Evolutionary conservation across 2,797 vertebrate species (phyloP).

Genomic region (Pseudochirops cupreus): DNA sequence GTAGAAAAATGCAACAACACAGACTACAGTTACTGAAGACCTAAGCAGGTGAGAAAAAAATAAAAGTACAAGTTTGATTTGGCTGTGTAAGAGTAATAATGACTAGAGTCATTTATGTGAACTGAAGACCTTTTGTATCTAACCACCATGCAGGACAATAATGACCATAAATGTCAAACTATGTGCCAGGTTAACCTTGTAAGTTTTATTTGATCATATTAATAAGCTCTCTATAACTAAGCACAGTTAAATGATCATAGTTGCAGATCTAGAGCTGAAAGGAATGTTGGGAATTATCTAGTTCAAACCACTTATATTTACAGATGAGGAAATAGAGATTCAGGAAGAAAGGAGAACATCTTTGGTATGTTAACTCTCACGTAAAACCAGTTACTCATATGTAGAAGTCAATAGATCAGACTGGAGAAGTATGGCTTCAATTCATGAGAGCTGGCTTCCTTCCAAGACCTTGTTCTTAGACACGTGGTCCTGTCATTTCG

Average conservation of each 20-base stretch:
- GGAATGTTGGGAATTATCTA: background rate
- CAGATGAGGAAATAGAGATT: background rate
- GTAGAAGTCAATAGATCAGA: background rate
- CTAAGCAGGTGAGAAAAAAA: background rate
- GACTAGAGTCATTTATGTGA: background rate
- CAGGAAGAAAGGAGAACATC: background rate
- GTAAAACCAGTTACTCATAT: background rate
- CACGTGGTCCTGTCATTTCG: conserved; percentile 30
- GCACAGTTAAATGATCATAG: background rate
- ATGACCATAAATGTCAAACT: background rate
- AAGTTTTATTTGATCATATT: background rate
- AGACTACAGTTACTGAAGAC: background rate
- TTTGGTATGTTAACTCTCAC: background rate
- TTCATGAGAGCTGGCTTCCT: background rate
- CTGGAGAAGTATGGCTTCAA: conserved; percentile 2
- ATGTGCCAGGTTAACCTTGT: background rate
- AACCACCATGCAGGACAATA: background rate
- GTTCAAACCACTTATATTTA: background rate
- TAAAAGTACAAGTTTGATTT: background rate
- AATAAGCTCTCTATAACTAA: background rate
- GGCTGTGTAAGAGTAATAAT: background rate
- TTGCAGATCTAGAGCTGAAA: background rate
- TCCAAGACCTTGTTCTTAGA: conserved; percentile 22
- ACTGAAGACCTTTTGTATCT: background rate
- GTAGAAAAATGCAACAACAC: background rate